Base-by-base conservation (phyloP, 2,113 vertebrate genomes). In the Ammodytes marinus region DNA sequence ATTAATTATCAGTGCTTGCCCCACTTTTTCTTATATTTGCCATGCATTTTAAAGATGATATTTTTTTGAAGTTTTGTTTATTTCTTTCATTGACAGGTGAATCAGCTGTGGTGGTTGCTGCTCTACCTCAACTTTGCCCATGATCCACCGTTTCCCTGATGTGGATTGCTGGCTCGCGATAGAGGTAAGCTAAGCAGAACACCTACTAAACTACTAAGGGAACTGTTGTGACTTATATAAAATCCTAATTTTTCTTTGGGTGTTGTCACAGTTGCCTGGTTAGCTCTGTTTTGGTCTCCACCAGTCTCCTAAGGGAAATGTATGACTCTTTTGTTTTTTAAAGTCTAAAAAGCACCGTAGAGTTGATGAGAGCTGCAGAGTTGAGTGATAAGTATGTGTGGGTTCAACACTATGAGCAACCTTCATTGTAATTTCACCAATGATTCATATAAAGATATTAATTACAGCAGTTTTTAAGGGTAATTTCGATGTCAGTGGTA, bases 51-150 rank as follows among this genome's bases (percentile, higher is more conserved):
- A 27, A 27, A 27, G 27, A 27, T 27, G 27, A 27, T 27, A 27
- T 27, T 27, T 27, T 27, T 27, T 27, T 27, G 27, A 27, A 27
- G 27, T 27, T 27, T 27, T 27, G 8, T 54, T 15, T 35, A 14
- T 58, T 68, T 68, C 12, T 52, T 68, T 69, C 5, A 52, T 13
- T 57, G 42, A 27, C 58, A 63, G 66, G 40, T 45, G 60, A n/a
- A 11, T 43, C 11, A 53, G 12, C 52, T 27, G 40, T 35, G 58
- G 11, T 50, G 35, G 12, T 40, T 11, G 12, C 19, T 40, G 19
- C 43, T 43, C 17, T 10, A 4, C 46, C 10, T 42, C 37, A 27
- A 0, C 50, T 10, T 43, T 37, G 35, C 47, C 50, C 60, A 7
- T 6, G 1, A 4, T 37, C 27, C 46, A 50, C 35, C 4, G 43